Base-by-base conservation (phyloP, 2,888 invertebrate species). In the Busseola fusca region DNA sequence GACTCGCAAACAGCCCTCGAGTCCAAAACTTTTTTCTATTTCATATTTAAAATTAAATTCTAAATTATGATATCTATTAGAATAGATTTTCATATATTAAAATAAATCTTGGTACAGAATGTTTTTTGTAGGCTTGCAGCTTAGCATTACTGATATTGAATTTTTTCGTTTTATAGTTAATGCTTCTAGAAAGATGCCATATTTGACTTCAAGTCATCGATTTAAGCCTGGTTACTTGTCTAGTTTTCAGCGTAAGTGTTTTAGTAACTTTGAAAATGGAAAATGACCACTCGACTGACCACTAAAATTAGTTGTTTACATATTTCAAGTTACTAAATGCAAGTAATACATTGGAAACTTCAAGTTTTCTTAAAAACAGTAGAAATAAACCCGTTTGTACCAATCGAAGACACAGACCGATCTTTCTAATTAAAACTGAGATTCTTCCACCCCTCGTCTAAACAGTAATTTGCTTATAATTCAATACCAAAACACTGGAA, bases 381-480 rank as follows among this genome's bases (percentile, higher is more conserved):
- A 60, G 60, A 71, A 72, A 59, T 42, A 0, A 58, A 58, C 45
- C 68, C 71, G 70, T 72, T 81, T 73, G 78, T 70, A 81, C 80
- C 65, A 60, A 68, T 65, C 48, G 45, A 72, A 75, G 59, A 72
- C 59, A 64, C 74, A 79, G 73, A 83, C 83, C n/a, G 64, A 59
- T 62, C 21, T 14, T 64, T 50, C 66, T 66, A 65, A 54, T 42
- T 76, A 64, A 75, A 73, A 79, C 40, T 75, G 84, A 85, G 86
- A 84, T 84, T 84, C 86, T 72, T 48, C 12, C 37, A 57, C 42
- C 54, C 34, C 59, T 60, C 64, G 12, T 50, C 54, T 57, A 42
- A 21, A 54, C 59, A 69, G 70, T 75, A 75, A 81, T 72, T 83
- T 78, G 78, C 74, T 78, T 73, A 70, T 42, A 64, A 68, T 70